phyloP scores from a whole-genome alignment of 2,113 vertebrate genomes.

The Passer montanus region DNA sequence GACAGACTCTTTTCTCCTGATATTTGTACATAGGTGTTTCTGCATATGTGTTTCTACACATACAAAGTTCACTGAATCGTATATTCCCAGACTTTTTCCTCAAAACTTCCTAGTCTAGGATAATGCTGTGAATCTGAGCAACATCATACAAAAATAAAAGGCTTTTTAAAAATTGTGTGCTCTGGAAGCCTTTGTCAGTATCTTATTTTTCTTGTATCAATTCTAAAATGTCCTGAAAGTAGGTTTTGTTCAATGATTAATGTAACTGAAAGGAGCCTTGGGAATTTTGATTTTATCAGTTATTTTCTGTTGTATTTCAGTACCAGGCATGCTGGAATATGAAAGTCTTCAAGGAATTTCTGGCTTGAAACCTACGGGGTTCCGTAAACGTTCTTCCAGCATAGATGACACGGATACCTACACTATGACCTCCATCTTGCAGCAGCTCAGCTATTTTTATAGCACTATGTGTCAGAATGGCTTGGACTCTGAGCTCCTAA shows the following conservation, averaged over 20 bases:
- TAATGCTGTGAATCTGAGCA: neutral
- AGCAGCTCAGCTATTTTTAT: constrained; percentile 89
- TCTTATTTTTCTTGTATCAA: neutral
- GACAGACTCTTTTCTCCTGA: neutral
- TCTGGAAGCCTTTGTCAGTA: neutral
- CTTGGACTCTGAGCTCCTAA: constrained; percentile 85
- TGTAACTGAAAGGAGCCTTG: neutral
- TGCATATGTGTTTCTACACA: neutral
- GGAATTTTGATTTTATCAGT: neutral
- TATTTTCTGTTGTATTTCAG: constrained; percentile 63
- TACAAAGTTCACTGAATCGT: neutral
- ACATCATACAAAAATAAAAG: neutral
- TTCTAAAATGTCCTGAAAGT: neutral
- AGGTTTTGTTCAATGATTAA: neutral
- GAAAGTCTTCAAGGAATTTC: constrained; percentile 97
- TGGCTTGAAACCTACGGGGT: constrained; percentile 92
- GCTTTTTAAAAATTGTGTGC: neutral
- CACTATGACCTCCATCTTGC: constrained; percentile 89
- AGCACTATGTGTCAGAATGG: constrained; percentile 89
- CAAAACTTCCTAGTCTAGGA: neutral
- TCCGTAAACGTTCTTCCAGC: constrained; percentile 93
- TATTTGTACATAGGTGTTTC: neutral
- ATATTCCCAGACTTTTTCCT: neutral
- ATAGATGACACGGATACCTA: constrained; percentile 83
- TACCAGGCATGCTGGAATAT: constrained; percentile 93